Conservation (phyloP, 2,113 vertebrate species). For the Microcebus ravelobensis region DNA sequence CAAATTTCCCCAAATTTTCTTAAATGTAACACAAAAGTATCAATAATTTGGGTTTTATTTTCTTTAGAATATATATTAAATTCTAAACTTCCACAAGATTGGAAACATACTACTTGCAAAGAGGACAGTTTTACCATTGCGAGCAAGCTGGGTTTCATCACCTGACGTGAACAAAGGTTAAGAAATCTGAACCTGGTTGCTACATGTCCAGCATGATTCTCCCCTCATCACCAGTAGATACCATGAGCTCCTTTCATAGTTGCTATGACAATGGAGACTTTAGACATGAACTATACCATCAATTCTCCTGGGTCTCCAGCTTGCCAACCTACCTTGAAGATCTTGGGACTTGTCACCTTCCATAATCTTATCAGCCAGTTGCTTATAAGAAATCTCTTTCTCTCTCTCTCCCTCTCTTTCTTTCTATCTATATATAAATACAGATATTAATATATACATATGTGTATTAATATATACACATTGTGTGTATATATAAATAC, state of each 20-base stretch:
- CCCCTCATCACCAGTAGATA: not conserved
- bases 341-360: no score
- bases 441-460: no score
- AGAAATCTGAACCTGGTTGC: not conserved
- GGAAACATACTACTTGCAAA: not conserved
- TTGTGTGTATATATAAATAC: no score
- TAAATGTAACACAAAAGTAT: conserved; percentile 11
- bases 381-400: no score
- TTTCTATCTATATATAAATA: no score
- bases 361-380: no score
- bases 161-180: not conserved
- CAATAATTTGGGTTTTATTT: not conserved
- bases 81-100: not conserved
- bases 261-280: not conserved
- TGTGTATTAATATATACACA: no score
- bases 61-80: not conserved
- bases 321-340: no score
- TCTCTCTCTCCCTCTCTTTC: no score
- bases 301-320: no score
- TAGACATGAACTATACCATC: no score
- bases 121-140: not conserved
- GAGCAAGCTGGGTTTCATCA: not conserved
- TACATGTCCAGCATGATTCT: not conserved
- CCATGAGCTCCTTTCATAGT: not conserved
- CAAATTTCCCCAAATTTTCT: not conserved